These are phyloP conservation scores for Dysidea cf. avara DNA, from an alignment of 37 sponge, comb jelly and placozoan genomes.

Conservation along the genomic window DNA sequence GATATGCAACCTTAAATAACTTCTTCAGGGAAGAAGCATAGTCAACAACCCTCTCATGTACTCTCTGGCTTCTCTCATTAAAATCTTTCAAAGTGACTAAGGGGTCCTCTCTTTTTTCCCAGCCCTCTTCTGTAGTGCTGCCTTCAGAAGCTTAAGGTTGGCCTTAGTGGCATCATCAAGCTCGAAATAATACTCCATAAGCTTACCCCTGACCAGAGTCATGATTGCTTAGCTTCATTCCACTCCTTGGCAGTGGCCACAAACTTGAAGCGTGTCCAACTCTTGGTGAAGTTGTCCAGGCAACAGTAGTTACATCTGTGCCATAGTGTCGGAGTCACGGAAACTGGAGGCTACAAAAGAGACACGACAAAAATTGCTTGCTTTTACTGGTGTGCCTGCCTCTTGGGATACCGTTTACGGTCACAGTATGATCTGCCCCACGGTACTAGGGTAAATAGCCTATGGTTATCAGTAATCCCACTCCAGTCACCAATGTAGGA, in stretches of 20 bases:
- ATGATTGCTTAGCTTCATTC: constrained; percentile 43
- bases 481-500: too few relatives aligned
- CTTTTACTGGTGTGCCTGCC: too few relatives aligned
- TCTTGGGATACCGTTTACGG: too few relatives aligned
- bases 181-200: constrained; percentile 21
- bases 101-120: constrained; percentile 17
- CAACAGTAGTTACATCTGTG: too few relatives aligned
- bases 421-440: too few relatives aligned
- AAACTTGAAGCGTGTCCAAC: constrained; percentile 38
- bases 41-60: constrained; percentile 23
- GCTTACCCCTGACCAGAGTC: constrained; percentile 30
- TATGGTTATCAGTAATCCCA: too few relatives aligned
- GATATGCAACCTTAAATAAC: constrained; percentile 32
- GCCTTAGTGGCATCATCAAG: constrained; percentile 18
- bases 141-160: constrained; percentile 15
- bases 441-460: too few relatives aligned
- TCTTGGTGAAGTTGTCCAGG: too few relatives aligned
- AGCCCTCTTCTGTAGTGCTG: constrained; percentile 2
- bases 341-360: too few relatives aligned
- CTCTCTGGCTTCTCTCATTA: not conserved
- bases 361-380: too few relatives aligned
- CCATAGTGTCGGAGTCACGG: too few relatives aligned
- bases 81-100: constrained; percentile 9
- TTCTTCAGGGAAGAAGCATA: constrained; percentile 18
- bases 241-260: constrained; percentile 42